Percentiles rank a stretch among this genome's conserved stretches.
Evolutionary conservation across 2,797 vertebrate species (phyloP).

Genomic region (Tympanoctomys barrerae): DNA sequence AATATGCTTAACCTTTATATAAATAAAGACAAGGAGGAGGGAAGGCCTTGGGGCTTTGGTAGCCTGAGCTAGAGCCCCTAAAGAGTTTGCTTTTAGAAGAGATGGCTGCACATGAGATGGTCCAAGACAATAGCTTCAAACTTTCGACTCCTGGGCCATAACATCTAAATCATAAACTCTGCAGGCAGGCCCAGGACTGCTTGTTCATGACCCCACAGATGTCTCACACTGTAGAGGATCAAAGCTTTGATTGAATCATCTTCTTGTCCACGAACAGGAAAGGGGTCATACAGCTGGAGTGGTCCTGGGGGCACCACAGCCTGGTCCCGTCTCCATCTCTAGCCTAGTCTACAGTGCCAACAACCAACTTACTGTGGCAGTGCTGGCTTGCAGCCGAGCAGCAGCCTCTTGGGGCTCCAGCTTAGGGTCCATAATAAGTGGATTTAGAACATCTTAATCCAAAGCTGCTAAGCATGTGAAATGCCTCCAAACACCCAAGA

Average conservation of each 20-base stretch:
- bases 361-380: background rate
- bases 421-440: constrained; percentile 49
- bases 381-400: background rate
- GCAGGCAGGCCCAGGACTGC: background rate
- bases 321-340: background rate
- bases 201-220: background rate
- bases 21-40: background rate
- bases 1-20: background rate
- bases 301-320: accelerated
- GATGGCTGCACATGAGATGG: background rate
- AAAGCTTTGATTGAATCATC: background rate
- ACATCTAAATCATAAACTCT: background rate
- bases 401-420: constrained; percentile 20
- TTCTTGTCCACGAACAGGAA: background rate
- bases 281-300: background rate
- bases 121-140: background rate
- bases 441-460: constrained; percentile 71
- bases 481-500: background rate
- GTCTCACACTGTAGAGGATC: background rate
- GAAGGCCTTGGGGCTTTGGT: background rate
- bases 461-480: constrained; percentile 40
- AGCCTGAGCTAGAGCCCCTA: background rate
- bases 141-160: background rate
- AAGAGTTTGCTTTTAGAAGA: background rate
- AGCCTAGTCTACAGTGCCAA: background rate